phyloP scores from a whole-genome alignment of 2,888 invertebrate genomes.

The Aporophyla lueneburgensis region DNA sequence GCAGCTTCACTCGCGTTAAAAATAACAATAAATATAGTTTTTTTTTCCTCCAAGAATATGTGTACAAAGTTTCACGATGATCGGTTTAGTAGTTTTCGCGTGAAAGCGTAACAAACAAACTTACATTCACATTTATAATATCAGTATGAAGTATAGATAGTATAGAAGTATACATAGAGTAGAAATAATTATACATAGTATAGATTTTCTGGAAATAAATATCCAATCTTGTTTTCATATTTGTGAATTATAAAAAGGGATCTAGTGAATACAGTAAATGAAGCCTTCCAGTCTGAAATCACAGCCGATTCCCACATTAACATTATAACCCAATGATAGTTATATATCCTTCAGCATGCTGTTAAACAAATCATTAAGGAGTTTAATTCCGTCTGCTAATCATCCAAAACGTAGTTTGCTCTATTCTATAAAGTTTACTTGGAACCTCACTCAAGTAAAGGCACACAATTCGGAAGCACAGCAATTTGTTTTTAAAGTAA shows the following conservation, averaged over 20 bases:
- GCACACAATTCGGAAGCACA: not conserved
- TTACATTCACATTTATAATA: too few relatives aligned
- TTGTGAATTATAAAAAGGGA: not conserved
- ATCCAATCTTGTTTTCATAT: not conserved
- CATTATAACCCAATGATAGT: too few relatives aligned
- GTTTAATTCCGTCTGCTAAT: not conserved
- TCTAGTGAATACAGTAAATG: not conserved
- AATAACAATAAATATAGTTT: too few relatives aligned
- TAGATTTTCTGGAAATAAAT: not conserved
- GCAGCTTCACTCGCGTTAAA: too few relatives aligned
- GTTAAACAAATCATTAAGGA: not conserved
- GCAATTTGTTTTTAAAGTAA: not conserved
- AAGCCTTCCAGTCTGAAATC: not conserved
- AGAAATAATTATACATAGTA: too few relatives aligned
- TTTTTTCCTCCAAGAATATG: too few relatives aligned
- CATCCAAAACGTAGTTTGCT: not conserved
- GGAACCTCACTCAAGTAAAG: not conserved
- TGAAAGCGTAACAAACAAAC: too few relatives aligned
- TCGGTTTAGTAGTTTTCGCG: too few relatives aligned
- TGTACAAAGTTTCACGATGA: too few relatives aligned
- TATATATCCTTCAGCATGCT: not conserved
- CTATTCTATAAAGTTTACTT: not conserved
- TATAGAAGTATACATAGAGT: too few relatives aligned
- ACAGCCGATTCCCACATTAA: not conserved
- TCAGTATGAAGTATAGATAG: too few relatives aligned